Evolutionary conservation across 2,888 invertebrate genomes (phyloP), one percentile per base, ranked within the genome.

Genomic region (Drosophila siamana): DNA sequence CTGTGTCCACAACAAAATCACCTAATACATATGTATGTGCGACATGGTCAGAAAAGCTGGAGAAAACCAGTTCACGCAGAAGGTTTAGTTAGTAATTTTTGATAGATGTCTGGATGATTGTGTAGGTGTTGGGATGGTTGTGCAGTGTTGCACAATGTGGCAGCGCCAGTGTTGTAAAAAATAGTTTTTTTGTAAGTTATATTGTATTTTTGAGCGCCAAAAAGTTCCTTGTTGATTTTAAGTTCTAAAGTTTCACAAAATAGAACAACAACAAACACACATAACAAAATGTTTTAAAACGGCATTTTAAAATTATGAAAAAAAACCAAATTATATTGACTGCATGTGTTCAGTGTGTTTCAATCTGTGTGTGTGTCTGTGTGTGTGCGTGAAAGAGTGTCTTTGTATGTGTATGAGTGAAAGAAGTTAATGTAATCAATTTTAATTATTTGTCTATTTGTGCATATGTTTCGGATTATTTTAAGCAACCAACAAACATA

Each of bases 141-240:
- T 68, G 63, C 43, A 72, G 69, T 68, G 55, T 61, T 57, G 67
- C 52, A 50, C 57, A 43, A 73, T 52, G 54, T 50, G 47, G 60
- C 67, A 65, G 61, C 41, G 30, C 80, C 86, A 73, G 73, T 71
- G 67, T 73, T 86, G 82, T 88, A 77, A 60, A 72, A 76, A 68
- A 33, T 15, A 15, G 4, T 44, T 57, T 75, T 84, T 80, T 78
- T 84, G 89, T 88, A 88, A 84, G 68, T 88, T 84, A 69, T 78
- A 84, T 88, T 86, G 81, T 76, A 84, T 81, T 84, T 87, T 85
- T 88, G 89, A 84, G 89, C 82, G 84, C 84, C 88, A 89, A 89
- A 83, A 89, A 86, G 85, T 86, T 86, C 85, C 85, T 86, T 88
- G 89, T 89, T 84, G 85, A 84, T 87, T 89, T 89, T 88, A 73